phyloP scores from a whole-genome alignment of 2,113 vertebrate genomes.

The Pachycephala philippinensis region DNA sequence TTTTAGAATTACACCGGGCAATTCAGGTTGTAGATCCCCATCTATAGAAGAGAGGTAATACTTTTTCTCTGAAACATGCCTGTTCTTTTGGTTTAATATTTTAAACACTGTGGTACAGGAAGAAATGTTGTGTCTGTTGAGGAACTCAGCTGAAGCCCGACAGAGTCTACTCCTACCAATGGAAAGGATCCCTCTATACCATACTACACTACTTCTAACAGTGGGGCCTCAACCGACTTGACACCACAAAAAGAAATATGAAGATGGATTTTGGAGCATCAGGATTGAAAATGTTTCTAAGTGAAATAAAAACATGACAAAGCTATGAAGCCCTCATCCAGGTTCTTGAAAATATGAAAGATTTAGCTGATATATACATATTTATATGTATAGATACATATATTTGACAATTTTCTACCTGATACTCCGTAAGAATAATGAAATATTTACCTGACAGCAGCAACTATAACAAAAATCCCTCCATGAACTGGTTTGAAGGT shows the following conservation, averaged over 20 bases:
- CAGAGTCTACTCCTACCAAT: background rate
- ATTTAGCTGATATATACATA: background rate
- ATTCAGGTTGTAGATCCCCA: background rate
- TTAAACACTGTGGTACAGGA: background rate
- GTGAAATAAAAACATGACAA: background rate
- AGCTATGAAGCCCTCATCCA: background rate
- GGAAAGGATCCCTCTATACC: background rate
- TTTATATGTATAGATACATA: no score
- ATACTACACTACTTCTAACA: background rate
- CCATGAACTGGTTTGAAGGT: background rate
- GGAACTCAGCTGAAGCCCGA: background rate
- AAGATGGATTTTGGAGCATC: background rate
- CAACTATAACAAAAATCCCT: background rate
- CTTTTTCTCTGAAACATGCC: background rate
- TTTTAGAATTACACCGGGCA: background rate
- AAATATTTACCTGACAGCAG: slow-evolving; percentile 1
- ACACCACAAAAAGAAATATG: background rate
- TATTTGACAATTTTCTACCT: background rate
- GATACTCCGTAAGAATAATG: background rate
- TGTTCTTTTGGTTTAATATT: background rate
- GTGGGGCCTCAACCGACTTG: background rate
- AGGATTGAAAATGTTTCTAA: background rate
- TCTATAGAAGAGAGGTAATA: background rate
- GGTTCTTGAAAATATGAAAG: background rate
- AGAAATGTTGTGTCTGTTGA: background rate